Percentiles rank a stretch among this genome's conserved stretches.
Conservation (phyloP, 1,140 invertebrate species). For the Drosophila pallidifrons region DNA sequence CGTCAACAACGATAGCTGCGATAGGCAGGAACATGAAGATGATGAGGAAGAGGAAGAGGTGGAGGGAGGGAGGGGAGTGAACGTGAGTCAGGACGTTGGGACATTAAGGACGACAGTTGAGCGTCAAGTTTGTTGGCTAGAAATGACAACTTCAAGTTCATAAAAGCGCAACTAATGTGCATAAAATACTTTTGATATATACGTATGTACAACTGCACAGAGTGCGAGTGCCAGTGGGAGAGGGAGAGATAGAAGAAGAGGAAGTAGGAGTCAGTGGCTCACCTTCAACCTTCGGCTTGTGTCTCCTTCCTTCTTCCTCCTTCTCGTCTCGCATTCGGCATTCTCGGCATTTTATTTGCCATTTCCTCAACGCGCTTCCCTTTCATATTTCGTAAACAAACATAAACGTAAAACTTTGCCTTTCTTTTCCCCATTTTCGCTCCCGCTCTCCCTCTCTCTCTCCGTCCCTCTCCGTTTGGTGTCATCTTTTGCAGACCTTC, state of each 20-base stretch:
- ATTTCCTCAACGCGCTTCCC: slow-evolving; percentile 64
- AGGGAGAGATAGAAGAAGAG: no score
- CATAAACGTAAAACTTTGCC: slow-evolving; percentile 71
- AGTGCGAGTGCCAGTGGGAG: no score
- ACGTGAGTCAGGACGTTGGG: not conserved
- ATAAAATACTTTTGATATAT: slow-evolving; percentile 73
- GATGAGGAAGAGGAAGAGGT: no score
- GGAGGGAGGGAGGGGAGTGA: not conserved
- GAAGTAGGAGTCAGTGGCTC: not conserved
- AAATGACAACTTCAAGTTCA: slow-evolving; percentile 80
- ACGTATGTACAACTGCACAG: not conserved
- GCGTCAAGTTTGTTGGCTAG: slow-evolving; percentile 68
- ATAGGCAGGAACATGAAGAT: not conserved
- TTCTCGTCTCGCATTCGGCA: slow-evolving; percentile 8
- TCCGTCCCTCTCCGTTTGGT: slow-evolving; percentile 13
- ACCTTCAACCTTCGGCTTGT: slow-evolving; percentile 7
- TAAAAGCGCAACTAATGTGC: slow-evolving; percentile 83
- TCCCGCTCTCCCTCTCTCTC: not conserved
- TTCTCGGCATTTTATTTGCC: slow-evolving; percentile 69
- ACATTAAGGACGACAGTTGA: slow-evolving; percentile 37
- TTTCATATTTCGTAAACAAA: slow-evolving; percentile 78
- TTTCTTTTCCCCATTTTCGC: slow-evolving; percentile 36
- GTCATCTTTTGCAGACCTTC: slow-evolving; percentile 33
- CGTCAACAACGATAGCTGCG: not conserved
- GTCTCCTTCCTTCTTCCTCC: not conserved